A percentile compares a stretch with the other conserved stretches of the same genome.
These are phyloP conservation scores for Sterrhoptilus dennistouni DNA, from an alignment of 2,113 vertebrate genomes.

Conservation along the genomic window DNA sequence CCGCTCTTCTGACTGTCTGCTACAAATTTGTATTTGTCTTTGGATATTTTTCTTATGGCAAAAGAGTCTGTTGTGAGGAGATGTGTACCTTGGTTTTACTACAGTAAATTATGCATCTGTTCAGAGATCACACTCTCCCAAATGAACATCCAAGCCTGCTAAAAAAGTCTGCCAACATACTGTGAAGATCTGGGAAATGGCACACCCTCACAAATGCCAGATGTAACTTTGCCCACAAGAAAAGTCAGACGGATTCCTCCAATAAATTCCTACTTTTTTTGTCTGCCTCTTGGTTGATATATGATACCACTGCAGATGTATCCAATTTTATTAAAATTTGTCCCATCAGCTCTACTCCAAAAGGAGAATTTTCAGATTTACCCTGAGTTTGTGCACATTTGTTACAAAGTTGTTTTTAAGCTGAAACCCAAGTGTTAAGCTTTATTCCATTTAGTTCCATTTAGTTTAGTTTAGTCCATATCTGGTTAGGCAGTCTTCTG, in stretches of 20 bases:
- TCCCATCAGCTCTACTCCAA: constrained; percentile 25
- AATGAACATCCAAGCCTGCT: constrained; percentile 11
- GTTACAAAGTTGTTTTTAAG: background rate
- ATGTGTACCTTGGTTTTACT: background rate
- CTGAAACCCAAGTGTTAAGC: background rate
- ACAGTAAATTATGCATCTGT: constrained; percentile 2
- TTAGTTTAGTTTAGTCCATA: background rate
- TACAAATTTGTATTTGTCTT: background rate
- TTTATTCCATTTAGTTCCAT: background rate
- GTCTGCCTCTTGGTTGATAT: constrained; percentile 54
- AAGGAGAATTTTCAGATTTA: constrained; percentile 42
- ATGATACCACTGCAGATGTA: constrained; percentile 58
- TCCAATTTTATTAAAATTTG: constrained; percentile 63
- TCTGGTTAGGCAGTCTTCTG: background rate
- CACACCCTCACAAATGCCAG: constrained; percentile 62
- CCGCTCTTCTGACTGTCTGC: background rate
- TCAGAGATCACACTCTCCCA: background rate
- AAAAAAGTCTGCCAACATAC: constrained; percentile 46
- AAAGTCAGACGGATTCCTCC: constrained; percentile 61
- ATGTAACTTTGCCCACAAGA: constrained; percentile 62
- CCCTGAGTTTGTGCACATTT: background rate
- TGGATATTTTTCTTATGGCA: background rate
- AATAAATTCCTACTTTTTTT: constrained; percentile 63
- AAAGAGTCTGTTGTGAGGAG: background rate
- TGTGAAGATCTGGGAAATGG: constrained; percentile 63